Conservation (phyloP, 2,888 invertebrate species). For the Drosophila mercatorum region DNA sequence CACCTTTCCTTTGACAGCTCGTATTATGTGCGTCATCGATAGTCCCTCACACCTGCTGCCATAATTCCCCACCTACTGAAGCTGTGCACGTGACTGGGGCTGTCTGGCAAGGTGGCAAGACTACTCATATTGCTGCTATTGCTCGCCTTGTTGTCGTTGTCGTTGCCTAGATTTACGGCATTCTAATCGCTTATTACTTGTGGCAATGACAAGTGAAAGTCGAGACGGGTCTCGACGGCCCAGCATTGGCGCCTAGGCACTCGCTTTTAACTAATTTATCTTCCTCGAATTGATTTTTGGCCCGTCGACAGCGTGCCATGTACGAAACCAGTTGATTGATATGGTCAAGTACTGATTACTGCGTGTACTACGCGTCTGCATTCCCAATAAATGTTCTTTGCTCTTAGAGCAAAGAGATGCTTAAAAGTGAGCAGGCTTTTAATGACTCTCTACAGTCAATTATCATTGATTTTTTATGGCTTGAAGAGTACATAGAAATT, state of each 20-base stretch:
- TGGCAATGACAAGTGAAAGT: slow-evolving; percentile 54
- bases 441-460: neutral
- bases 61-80: slow-evolving; percentile 10
- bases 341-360: slow-evolving; percentile 1
- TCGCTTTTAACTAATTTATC: slow-evolving; percentile 59
- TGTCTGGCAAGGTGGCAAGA: neutral
- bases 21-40: slow-evolving; percentile 27
- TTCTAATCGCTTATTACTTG: slow-evolving; percentile 71
- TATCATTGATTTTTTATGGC: neutral
- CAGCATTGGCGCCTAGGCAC: slow-evolving; percentile 11
- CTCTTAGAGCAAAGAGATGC: neutral
- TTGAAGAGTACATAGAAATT: neutral
- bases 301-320: neutral
- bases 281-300: slow-evolving; percentile 53
- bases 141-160: slow-evolving; percentile 5
- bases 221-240: slow-evolving; percentile 10
- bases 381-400: neutral
- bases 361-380: no score
- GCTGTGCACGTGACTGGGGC: slow-evolving; percentile 49
- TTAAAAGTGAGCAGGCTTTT: neutral
- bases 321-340: slow-evolving; percentile 6
- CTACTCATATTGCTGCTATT: slow-evolving; percentile 12
- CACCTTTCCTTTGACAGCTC: slow-evolving; percentile 16
- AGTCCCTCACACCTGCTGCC: slow-evolving; percentile 8
- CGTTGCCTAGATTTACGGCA: slow-evolving; percentile 45